Conservation (phyloP, 2,888 invertebrate species). For the Scrobipalpa atriplicella region DNA sequence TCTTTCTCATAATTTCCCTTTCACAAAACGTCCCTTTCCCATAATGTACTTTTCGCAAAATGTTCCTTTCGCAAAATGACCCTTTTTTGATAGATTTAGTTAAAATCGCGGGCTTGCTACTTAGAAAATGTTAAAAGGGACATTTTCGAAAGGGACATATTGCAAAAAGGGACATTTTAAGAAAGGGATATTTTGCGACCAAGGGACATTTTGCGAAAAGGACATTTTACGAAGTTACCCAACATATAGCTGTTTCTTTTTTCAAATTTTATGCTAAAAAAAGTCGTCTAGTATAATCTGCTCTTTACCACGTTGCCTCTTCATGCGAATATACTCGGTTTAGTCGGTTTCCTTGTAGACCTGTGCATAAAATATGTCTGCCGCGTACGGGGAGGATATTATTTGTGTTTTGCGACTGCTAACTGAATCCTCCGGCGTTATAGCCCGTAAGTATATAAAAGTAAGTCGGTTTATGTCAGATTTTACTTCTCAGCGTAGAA, state of each 20-base stretch:
- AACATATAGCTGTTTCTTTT: not conserved
- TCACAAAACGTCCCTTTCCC: no score
- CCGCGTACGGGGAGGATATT: slow-evolving; percentile 44
- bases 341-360: slow-evolving; percentile 70
- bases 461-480: not conserved
- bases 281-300: slow-evolving; percentile 42
- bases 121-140: no score
- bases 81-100: no score
- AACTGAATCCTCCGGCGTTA: slow-evolving; percentile 22
- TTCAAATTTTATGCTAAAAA: not conserved
- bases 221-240: no score
- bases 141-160: no score
- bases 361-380: slow-evolving; percentile 70
- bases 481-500: not conserved
- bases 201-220: no score
- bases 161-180: no score
- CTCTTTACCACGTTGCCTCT: slow-evolving; percentile 41
- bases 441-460: not conserved
- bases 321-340: slow-evolving; percentile 69
- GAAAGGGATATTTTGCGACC: no score
- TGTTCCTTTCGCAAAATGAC: no score
- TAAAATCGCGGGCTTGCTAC: no score
- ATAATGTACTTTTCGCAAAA: no score
- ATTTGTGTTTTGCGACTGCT: slow-evolving; percentile 52
- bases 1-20: no score